Base-by-base conservation (phyloP, 2,113 vertebrate species). In the Cyanoliseus patagonus region DNA sequence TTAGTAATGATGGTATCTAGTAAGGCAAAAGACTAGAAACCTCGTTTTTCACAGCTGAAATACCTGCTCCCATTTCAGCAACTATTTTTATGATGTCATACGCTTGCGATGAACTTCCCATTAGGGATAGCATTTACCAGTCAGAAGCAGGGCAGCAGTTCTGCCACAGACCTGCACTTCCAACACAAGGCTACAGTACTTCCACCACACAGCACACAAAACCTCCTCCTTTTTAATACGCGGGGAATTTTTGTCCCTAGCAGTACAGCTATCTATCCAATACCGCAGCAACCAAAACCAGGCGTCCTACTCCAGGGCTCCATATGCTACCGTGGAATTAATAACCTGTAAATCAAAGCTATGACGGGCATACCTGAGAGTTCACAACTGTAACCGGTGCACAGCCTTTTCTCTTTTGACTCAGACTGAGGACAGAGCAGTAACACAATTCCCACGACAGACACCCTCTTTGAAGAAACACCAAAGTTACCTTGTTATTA, bases 251-350 rank as follows among this genome's bases (percentile, higher is more conserved):
- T 1, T 39, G 35, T 2, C 63, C 57, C 51, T 47, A 47, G 76
- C 88, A 79, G 69, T 33, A 41, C 72, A 80, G 37, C 49, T 19
- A 53, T 5, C 76, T 33, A n/a, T 15, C 51, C 78, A 86, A 81
- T 2, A 53, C 62, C 1, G 51, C 52, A 17, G 37, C 90, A 64
- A 52, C 51, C 78, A 52, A 84, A 46, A 20, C 49, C 49, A 27
- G 66, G 55, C 16, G 77, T 85, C 96, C 96, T 85, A 49, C 90
- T 86, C 95, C 94, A 90, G 94, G 88, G 87, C 41, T 25, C 41
- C 30, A 11, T 13, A 53, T 3, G 10, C 81, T 67, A 33, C 33
- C 79, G 39, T 8, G 20, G 85, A 51, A 35, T 35, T 20, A 73
- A 44, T 11, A 44, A 88, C 35, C 69, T 31, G 81, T 53, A 41